Evolutionary conservation across 2,797 vertebrate genomes (phyloP).

Genomic region (Enoplosus armatus): DNA sequence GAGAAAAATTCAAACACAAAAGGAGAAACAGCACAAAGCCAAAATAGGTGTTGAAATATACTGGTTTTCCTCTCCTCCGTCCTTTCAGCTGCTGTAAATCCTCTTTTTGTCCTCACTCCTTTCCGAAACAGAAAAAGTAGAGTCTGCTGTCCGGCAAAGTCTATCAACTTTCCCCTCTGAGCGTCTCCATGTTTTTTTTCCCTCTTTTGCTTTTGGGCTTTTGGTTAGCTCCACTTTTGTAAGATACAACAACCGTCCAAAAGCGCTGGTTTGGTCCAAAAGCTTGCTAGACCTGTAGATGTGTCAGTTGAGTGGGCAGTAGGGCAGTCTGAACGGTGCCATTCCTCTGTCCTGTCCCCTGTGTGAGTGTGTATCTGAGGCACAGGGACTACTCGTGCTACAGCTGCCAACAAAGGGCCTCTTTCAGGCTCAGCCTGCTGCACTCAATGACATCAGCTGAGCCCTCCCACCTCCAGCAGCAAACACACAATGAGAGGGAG

Average conservation of each 20-base stretch:
- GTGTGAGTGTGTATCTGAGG: constrained; percentile 77
- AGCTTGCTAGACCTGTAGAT: constrained; percentile 40
- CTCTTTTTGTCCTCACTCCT: constrained; percentile 34
- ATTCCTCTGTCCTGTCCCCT: constrained; percentile 77
- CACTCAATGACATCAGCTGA: constrained; percentile 91
- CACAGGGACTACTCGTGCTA: constrained; percentile 85
- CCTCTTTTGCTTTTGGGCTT: constrained; percentile 53
- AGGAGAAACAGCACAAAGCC: constrained; percentile 17
- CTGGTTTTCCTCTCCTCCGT: constrained; percentile 17
- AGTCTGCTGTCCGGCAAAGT: constrained; percentile 60
- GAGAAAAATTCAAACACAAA: constrained; percentile 37
- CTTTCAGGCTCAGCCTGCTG: constrained; percentile 89
- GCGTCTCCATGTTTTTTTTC: constrained; percentile 82
- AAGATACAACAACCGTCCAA: constrained; percentile 42
- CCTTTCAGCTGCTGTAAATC: constrained; percentile 48
- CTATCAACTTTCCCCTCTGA: constrained; percentile 79
- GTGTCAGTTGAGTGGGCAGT: constrained; percentile 74
- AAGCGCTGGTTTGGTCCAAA: constrained; percentile 32
- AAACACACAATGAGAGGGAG: constrained; percentile 69
- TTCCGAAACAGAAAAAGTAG: constrained; percentile 54
- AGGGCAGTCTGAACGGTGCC: constrained; percentile 69
- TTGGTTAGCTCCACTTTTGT: constrained; percentile 57
- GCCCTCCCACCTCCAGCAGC: constrained; percentile 87
- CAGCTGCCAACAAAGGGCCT: constrained; percentile 96
- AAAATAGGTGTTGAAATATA: constrained; percentile 22